phyloP scores from a whole-genome alignment of 1,140 invertebrate genomes.

The Frieseomelitta varia region DNA sequence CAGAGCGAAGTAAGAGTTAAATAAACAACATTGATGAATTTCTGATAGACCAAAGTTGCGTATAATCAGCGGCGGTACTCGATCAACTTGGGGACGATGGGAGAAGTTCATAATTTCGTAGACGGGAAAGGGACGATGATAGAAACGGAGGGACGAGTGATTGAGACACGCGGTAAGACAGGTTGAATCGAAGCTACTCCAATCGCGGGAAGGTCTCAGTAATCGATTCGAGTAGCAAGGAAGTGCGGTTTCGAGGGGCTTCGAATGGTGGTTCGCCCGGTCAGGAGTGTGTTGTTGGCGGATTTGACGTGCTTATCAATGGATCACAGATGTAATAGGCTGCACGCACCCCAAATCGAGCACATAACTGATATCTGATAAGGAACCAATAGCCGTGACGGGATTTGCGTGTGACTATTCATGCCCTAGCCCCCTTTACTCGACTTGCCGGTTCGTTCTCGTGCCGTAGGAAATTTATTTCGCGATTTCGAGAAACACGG shows the following conservation, averaged over 20 bases:
- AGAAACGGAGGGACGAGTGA: conserved; percentile 28
- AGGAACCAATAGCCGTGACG: conserved; percentile 70
- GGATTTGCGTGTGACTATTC: conserved; percentile 59
- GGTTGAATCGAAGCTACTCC: conserved; percentile 65
- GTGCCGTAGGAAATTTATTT: conserved; percentile 32
- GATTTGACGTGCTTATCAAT: conserved; percentile 81
- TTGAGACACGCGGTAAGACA: conserved; percentile 58
- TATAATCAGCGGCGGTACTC: background rate
- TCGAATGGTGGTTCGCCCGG: conserved; percentile 63
- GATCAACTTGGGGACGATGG: background rate
- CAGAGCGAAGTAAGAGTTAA: too few species aligned
- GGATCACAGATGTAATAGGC: conserved; percentile 75
- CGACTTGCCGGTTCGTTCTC: background rate
- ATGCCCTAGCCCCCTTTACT: background rate
- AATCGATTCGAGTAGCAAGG: conserved; percentile 73
- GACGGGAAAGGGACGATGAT: background rate
- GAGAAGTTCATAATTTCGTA: conserved; percentile 25
- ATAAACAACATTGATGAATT: background rate
- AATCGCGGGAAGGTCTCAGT: conserved; percentile 72
- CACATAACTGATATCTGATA: conserved; percentile 76
- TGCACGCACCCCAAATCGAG: conserved; percentile 75
- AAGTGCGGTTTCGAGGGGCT: conserved; percentile 51
- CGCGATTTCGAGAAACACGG: conserved; percentile 32
- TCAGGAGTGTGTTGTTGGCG: conserved; percentile 75
- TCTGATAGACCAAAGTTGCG: background rate